These are phyloP conservation scores for Tenthredo livida DNA, from an alignment of 2,888 invertebrate genomes.

Conservation along the genomic window DNA sequence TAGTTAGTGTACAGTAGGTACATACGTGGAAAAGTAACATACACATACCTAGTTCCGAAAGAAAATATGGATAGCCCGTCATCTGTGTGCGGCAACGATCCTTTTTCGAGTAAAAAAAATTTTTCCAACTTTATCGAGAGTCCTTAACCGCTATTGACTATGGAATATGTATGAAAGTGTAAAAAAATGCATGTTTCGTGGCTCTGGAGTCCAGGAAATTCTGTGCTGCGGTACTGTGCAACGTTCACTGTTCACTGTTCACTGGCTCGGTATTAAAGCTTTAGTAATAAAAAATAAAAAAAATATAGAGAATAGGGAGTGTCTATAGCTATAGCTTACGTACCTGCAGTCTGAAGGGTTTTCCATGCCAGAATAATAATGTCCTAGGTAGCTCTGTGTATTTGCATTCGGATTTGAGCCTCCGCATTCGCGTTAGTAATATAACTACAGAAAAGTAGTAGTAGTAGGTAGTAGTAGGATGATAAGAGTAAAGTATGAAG, in stretches of 20 bases:
- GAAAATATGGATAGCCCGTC: neutral
- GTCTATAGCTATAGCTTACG: neutral
- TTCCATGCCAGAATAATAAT: conserved; percentile 36
- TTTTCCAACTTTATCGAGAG: neutral
- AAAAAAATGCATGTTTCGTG: neutral
- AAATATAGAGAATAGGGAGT: neutral
- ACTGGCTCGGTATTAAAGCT: neutral
- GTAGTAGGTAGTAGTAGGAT: neutral
- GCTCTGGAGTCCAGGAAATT: neutral
- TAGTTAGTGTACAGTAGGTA: too few relatives aligned
- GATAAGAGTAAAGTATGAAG: neutral
- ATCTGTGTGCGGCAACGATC: neutral
- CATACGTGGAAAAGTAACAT: too few relatives aligned
- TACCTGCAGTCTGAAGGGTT: conserved; percentile 18
- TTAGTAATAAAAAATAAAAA: too few relatives aligned
- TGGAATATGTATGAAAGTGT: neutral
- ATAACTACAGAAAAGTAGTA: neutral
- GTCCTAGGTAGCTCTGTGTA: neutral
- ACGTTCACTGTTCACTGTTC: neutral
- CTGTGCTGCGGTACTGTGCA: neutral
- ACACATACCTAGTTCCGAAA: neutral
- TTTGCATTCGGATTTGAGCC: conserved; percentile 24
- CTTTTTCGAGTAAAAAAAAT: neutral
- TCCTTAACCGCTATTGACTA: neutral
- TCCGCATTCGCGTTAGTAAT: conserved; percentile 7